Percentiles rank a stretch among this genome's conserved stretches.
Evolutionary conservation across 2,888 invertebrate species (phyloP).

Genomic region (Lochmaea capreae): DNA sequence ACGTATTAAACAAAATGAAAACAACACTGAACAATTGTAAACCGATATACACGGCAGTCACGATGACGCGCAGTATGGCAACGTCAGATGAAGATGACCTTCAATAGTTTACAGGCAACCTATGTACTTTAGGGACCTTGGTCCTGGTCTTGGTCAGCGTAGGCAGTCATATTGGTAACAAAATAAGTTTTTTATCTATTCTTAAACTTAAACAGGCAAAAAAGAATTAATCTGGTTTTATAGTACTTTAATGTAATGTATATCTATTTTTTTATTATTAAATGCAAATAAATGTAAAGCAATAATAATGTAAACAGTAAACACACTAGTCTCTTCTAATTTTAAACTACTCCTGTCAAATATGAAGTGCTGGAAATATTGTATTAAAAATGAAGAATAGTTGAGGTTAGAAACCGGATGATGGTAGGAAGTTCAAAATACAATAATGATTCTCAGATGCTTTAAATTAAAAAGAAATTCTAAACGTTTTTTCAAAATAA

Average conservation of each 20-base stretch:
- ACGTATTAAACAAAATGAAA: too few relatives aligned
- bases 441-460: conserved; percentile 27
- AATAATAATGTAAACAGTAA: background rate
- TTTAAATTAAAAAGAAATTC: conserved; percentile 15
- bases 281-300: too few relatives aligned
- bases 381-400: conserved; percentile 3
- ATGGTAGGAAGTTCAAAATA: conserved; percentile 20
- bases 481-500: conserved; percentile 26
- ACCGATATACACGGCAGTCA: too few relatives aligned
- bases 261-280: too few relatives aligned
- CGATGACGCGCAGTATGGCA: too few relatives aligned
- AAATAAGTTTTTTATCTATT: background rate
- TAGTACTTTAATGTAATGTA: too few relatives aligned
- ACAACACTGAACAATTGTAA: too few relatives aligned
- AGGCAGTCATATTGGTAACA: background rate
- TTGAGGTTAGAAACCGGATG: background rate
- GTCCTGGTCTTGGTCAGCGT: background rate
- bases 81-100: too few relatives aligned
- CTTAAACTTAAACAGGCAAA: too few relatives aligned
- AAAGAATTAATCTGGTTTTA: too few relatives aligned
- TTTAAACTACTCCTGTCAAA: background rate
- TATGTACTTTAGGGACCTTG: too few relatives aligned
- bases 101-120: too few relatives aligned
- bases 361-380: background rate
- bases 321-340: background rate